These are phyloP conservation scores for Hydrotaea diabolus DNA, from an alignment of 2,888 invertebrate genomes.

Conservation along the genomic window DNA sequence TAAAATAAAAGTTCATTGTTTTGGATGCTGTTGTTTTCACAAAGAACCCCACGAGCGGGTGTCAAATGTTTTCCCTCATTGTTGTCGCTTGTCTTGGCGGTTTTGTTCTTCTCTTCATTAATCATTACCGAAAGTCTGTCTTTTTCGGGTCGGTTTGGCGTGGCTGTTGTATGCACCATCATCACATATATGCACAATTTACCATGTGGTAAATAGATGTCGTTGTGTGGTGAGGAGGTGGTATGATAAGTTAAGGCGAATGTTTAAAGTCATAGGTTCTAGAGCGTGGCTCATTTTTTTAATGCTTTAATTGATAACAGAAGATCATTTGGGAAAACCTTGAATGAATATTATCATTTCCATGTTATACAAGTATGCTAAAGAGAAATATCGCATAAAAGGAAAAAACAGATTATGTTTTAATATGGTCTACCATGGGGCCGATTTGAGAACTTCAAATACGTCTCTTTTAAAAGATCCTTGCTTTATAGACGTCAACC, in stretches of 20 bases:
- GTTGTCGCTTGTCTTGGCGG: constrained; percentile 24
- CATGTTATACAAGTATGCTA: no score
- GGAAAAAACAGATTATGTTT: no score
- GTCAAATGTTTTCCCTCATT: constrained; percentile 53
- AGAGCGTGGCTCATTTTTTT: no score
- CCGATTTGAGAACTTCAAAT: no score
- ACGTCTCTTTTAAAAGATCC: no score
- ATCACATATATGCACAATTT: constrained; percentile 20
- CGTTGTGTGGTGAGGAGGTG: not conserved
- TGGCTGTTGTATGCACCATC: not conserved
- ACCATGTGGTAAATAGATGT: not conserved
- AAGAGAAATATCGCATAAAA: no score
- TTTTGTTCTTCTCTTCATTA: constrained; percentile 48
- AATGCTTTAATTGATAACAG: no score
- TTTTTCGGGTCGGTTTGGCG: not conserved
- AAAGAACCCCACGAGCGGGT: constrained; percentile 41
- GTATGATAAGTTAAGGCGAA: not conserved
- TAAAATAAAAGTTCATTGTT: constrained; percentile 12
- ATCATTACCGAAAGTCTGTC: constrained; percentile 38
- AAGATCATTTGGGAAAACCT: no score
- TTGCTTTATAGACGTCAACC: no score
- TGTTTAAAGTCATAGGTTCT: no score
- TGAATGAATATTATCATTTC: no score
- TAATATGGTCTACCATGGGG: no score
- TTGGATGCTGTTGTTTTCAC: not conserved